These are phyloP conservation scores for Cyprichromis sp. DNA, from an alignment of 2,113 vertebrate species.

Conservation along the genomic window DNA sequence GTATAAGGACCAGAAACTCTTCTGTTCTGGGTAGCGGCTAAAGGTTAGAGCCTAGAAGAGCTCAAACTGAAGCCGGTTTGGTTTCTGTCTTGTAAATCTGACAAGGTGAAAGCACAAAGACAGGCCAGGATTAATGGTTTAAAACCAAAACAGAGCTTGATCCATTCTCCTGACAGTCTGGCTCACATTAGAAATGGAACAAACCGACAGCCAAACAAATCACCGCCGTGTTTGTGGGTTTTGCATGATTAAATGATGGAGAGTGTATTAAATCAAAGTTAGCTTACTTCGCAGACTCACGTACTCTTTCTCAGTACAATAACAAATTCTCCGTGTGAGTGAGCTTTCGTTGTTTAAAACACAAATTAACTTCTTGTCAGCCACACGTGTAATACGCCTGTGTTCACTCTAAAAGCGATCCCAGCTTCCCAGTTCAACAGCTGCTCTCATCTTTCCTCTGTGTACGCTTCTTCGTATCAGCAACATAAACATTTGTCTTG, in stretches of 20 bases:
- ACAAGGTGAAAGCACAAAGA: slow-evolving; percentile 6
- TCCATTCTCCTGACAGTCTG: slow-evolving; percentile 35
- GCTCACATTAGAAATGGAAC: slow-evolving; percentile 13
- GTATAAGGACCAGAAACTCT: background rate
- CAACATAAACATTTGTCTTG: background rate
- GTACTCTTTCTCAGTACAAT: background rate
- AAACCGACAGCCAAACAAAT: slow-evolving; percentile 35
- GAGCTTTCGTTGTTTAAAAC: background rate
- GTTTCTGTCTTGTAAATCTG: background rate
- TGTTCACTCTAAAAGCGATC: background rate
- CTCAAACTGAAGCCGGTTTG: background rate
- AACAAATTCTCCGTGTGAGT: background rate
- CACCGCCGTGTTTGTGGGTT: slow-evolving; percentile 26
- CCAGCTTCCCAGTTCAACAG: background rate
- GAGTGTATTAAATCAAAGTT: slow-evolving; percentile 18
- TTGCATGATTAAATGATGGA: slow-evolving; percentile 30
- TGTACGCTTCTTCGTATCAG: background rate
- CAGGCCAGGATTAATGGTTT: slow-evolving; percentile 12
- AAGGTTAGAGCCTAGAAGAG: background rate
- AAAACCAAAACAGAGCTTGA: slow-evolving; percentile 10
- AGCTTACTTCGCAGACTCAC: background rate
- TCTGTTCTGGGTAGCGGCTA: background rate
- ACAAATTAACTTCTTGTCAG: background rate
- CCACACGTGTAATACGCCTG: background rate
- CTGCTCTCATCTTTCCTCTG: background rate